These are phyloP conservation scores for Teinopalpus imperialis DNA, from an alignment of 2,888 invertebrate species.

Conservation along the genomic window DNA sequence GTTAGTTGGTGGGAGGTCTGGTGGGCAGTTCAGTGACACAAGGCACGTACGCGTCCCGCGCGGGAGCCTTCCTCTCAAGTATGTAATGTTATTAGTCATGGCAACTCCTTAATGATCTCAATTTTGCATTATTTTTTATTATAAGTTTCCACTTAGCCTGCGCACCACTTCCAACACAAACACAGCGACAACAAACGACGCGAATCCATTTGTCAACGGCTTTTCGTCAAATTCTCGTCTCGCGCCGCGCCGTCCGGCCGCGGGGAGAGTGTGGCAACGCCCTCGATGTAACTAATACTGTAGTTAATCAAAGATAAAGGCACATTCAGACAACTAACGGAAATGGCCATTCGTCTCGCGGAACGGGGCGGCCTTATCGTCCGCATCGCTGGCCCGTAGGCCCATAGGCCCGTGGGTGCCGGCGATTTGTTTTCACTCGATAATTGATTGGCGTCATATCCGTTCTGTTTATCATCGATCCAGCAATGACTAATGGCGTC, in stretches of 20 bases:
- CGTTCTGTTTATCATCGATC: slow-evolving; percentile 8
- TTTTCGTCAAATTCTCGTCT: slow-evolving; percentile 7
- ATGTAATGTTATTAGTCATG: too few species aligned
- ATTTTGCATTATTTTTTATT: too few species aligned
- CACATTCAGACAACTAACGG: slow-evolving; percentile 3
- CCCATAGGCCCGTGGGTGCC: slow-evolving; percentile 23
- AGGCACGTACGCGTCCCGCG: too few species aligned
- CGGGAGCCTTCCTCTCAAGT: too few species aligned
- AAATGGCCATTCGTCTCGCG: neutral
- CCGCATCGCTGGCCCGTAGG: slow-evolving; percentile 14
- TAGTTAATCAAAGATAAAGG: slow-evolving; percentile 21
- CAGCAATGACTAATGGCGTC: slow-evolving; percentile 4
- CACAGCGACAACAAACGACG: too few species aligned
- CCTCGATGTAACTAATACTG: slow-evolving; percentile 7
- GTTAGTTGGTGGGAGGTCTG: too few species aligned
- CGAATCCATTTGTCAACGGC: slow-evolving; percentile 15
- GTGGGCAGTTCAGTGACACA: too few species aligned
- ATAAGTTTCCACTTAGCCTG: too few species aligned
- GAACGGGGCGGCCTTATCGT: neutral
- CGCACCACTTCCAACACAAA: too few species aligned
- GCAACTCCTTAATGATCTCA: too few species aligned
- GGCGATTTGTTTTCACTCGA: slow-evolving; percentile 21
- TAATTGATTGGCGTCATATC: slow-evolving; percentile 24
- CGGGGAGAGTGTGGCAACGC: slow-evolving; percentile 14
- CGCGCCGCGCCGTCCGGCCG: neutral